These are phyloP conservation scores for Hirudo medicinalis DNA, from an alignment of 1,140 invertebrate genomes.

Conservation along the genomic window DNA sequence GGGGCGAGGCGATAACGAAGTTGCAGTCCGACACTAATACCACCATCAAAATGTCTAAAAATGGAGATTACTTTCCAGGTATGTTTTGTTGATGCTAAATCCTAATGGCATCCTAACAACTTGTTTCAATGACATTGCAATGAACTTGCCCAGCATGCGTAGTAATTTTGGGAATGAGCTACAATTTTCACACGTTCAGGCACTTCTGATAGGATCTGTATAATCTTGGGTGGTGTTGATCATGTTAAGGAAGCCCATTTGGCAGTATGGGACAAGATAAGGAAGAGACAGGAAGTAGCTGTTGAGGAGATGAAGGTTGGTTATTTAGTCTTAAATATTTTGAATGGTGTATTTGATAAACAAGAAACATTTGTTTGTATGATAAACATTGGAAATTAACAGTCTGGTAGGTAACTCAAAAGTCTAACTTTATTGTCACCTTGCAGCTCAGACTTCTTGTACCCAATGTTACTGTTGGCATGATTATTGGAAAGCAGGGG, in stretches of 20 bases:
- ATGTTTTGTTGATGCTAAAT: background rate
- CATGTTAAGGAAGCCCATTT: slow-evolving; percentile 82
- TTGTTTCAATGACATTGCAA: background rate
- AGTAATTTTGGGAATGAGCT: background rate
- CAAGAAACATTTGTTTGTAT: too few relatives aligned
- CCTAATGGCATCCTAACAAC: background rate
- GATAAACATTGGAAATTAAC: too few relatives aligned
- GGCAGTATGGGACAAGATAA: slow-evolving; percentile 94
- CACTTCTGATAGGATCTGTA: slow-evolving; percentile 87
- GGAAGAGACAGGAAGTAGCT: slow-evolving; percentile 78
- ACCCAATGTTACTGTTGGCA: slow-evolving; percentile 93
- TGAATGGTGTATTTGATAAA: too few relatives aligned
- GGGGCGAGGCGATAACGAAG: slow-evolving; percentile 89
- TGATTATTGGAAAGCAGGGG: slow-evolving; percentile 96
- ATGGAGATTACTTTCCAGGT: slow-evolving; percentile 95
- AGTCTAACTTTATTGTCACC: slow-evolving; percentile 17
- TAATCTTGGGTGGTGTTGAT: slow-evolving; percentile 85
- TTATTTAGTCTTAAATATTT: slow-evolving; percentile 23
- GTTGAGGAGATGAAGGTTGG: slow-evolving; percentile 38
- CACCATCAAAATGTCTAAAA: slow-evolving; percentile 94
- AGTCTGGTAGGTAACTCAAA: too few relatives aligned
- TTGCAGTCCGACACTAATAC: slow-evolving; percentile 88
- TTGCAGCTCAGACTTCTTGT: slow-evolving; percentile 84
- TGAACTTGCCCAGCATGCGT: background rate
- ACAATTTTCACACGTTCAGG: slow-evolving; percentile 48